Base-by-base conservation (phyloP, 2,888 invertebrate species). In the Tromatobia lineatoria region DNA sequence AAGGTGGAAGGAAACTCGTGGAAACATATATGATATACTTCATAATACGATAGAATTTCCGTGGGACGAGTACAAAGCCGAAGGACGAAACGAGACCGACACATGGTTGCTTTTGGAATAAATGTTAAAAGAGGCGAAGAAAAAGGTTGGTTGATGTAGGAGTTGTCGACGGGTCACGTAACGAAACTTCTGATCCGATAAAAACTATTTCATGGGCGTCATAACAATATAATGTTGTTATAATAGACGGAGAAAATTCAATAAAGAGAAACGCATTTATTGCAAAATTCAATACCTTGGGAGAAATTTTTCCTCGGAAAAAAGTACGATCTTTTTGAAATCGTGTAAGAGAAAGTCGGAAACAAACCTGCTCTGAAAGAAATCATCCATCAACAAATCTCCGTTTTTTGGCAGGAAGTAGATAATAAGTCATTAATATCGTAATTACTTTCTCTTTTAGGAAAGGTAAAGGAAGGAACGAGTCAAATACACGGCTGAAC, bases 31-130 rank as follows among this genome's bases (percentile, higher is more conserved):
- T n/a, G 8, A 57, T 20, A 54, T 54, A 54, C 59, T 67, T 23
- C 34, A 64, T 64, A 50, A 64, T 61, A 23, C 74, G 47, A 52
- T 64, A 64, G 50, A 61, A 75, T 47, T 64, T 75, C 64, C 50
- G 64, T 61, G 73, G 59, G 34, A 74, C 59, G 29, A 61, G 47
- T 61, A 29, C 29, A 20, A 29, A 61, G 29, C 34, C 6, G 70
- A 18, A 52, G 70, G 70, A 38, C 34, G 13, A 54, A 20, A 20
- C 50, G 18, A 29, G 20, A 38, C 10, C 23, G 34, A 75, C 38
- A 38, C 34, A 75, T 23, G 61, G 50, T 11, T 18, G 18, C 3
- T 20, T 1, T 64, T 64, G 10, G 38, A 18, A 38, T 7, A 38
- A 38, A 38, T 1, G 23, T n/a, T n/a, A 34, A 34, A 61, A 20